Conservation (phyloP, 2,113 vertebrate species). For the Glaucomys volans region DNA sequence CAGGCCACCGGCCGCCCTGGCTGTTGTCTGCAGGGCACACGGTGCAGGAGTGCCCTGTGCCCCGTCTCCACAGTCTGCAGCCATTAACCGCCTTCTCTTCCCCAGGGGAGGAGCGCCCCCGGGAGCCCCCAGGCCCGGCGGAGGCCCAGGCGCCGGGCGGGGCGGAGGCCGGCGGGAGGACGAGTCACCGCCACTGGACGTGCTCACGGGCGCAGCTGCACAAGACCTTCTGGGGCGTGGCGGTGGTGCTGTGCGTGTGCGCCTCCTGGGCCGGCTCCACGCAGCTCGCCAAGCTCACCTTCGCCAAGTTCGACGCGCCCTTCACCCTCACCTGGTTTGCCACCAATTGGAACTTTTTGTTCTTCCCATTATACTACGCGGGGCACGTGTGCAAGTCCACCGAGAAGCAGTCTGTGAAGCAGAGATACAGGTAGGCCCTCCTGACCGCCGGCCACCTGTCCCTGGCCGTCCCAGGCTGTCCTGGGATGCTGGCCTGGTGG, state of each 20-base stretch:
- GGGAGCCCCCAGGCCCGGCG: conserved; percentile 90
- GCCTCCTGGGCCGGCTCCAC: conserved; percentile 96
- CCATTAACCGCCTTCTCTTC: conserved; percentile 65
- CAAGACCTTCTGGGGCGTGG: conserved; percentile 94
- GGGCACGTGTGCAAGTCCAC: conserved; percentile 94
- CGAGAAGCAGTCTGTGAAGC: conserved; percentile 94
- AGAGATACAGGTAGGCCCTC: conserved; percentile 94
- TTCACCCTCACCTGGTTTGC: conserved; percentile 98
- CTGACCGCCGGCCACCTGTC: neutral
- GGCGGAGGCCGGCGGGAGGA: conserved; percentile 86
- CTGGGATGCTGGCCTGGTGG: neutral
- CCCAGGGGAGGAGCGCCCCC: conserved; percentile 93
- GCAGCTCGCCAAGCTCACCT: conserved; percentile 96
- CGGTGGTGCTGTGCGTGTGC: conserved; percentile 95
- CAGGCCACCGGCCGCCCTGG: too few relatives aligned
- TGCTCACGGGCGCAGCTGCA: conserved; percentile 89
- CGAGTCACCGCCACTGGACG: conserved; percentile 88
- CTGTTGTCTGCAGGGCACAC: too few relatives aligned
- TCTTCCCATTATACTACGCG: conserved; percentile 96
- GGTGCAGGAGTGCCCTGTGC: too few relatives aligned
- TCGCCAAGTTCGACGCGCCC: conserved; percentile 93
- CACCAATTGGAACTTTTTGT: conserved; percentile 97
- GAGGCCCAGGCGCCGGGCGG: conserved; percentile 88
- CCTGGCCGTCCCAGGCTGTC: neutral
- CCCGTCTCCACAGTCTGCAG: too few relatives aligned